These are phyloP conservation scores for Pseudeuparius sepicola DNA, from an alignment of 2,888 invertebrate species.

Conservation along the genomic window DNA sequence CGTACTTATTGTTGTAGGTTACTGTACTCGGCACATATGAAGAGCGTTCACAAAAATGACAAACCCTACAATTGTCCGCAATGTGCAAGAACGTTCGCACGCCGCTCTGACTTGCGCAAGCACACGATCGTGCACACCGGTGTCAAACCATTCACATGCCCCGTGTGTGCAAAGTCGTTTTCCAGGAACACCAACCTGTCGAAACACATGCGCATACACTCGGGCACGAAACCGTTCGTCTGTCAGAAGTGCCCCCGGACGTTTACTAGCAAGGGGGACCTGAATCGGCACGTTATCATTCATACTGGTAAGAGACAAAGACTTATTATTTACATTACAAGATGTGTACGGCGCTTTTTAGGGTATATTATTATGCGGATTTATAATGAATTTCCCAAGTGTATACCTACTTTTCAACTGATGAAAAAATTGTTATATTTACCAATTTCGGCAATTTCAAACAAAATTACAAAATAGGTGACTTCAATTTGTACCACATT, in stretches of 20 bases:
- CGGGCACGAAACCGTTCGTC: conserved; percentile 60
- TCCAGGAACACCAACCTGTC: conserved; percentile 68
- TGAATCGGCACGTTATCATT: conserved; percentile 55
- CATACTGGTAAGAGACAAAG: conserved; percentile 58
- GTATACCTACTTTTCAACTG: no score
- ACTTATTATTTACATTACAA: no score
- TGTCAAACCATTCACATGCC: conserved; percentile 61
- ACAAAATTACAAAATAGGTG: no score
- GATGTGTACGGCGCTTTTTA: no score
- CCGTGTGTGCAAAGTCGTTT: conserved; percentile 63
- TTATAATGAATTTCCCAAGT: no score
- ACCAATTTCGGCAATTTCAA: no score
- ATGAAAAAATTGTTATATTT: no score
- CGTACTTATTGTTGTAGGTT: no score
- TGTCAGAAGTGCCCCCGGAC: conserved; percentile 64
- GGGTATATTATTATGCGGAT: no score
- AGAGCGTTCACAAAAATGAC: conserved; percentile 56
- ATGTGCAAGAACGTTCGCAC: conserved; percentile 59
- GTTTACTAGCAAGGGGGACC: conserved; percentile 58
- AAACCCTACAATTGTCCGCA: conserved; percentile 61
- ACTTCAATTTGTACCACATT: no score
- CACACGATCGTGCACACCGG: conserved; percentile 72
- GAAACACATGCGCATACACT: conserved; percentile 63
- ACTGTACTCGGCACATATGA: conserved; percentile 55
- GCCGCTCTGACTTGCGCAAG: conserved; percentile 60